phyloP scores from a whole-genome alignment of 64 coral and sea anemone species.

The Montipora foliosa region DNA sequence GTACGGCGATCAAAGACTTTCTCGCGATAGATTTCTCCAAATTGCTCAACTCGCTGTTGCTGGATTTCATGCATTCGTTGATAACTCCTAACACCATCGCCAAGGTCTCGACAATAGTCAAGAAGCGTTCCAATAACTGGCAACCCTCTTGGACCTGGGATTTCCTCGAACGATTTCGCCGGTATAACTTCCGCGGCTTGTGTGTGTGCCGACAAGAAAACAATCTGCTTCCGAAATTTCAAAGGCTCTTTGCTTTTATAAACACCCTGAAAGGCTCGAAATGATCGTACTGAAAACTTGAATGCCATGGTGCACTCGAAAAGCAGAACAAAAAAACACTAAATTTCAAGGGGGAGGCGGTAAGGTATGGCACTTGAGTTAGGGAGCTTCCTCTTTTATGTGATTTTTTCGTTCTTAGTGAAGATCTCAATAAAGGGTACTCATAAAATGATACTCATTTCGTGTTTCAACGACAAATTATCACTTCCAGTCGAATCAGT shows the following conservation, averaged over 20 bases:
- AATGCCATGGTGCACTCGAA: background rate
- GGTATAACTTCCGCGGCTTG: background rate
- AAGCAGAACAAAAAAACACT: background rate
- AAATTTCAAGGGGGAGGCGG: background rate
- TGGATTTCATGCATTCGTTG: conserved; percentile 47
- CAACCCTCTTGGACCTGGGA: conserved; percentile 68
- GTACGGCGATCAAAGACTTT: conserved; percentile 40
- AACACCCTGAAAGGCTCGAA: background rate
- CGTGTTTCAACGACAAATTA: no score
- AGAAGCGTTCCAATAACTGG: conserved; percentile 54
- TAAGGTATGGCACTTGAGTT: background rate
- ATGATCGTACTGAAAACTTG: background rate
- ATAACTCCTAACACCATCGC: conserved; percentile 6
- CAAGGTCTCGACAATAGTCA: background rate
- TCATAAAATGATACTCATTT: no score
- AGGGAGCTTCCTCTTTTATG: no score
- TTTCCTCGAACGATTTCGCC: conserved; percentile 54
- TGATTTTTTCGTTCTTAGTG: no score
- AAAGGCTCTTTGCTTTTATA: background rate
- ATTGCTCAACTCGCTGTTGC: conserved; percentile 38
- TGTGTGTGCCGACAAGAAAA: background rate
- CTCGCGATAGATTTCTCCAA: conserved; percentile 68
- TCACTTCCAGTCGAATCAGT: no score
- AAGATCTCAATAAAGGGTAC: no score
- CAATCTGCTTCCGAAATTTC: background rate